Percentiles rank a stretch among this genome's conserved stretches.
Conservation (phyloP, 2,888 invertebrate genomes). For the Holacanthella duospinosa region DNA sequence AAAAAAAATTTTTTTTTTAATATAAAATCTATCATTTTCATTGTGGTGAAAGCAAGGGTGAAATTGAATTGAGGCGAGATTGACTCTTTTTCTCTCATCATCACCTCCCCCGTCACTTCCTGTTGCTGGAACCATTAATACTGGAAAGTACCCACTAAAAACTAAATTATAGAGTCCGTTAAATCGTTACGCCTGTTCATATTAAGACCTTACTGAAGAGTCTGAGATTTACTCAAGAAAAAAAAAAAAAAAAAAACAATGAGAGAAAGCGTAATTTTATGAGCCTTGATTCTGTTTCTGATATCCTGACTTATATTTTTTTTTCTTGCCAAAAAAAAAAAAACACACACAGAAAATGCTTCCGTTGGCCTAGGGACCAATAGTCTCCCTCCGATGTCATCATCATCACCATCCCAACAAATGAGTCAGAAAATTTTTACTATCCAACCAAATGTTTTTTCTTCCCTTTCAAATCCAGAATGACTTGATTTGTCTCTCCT, state of each 20-base stretch:
- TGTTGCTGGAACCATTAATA: constrained; percentile 2
- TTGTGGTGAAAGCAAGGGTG: too few species aligned
- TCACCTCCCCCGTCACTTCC: constrained; percentile 1
- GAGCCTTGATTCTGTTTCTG: constrained; percentile 6
- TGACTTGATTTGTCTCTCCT: neutral
- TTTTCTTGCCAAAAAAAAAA: neutral
- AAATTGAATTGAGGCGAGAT: neutral
- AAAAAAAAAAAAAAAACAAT: neutral
- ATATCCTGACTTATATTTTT: neutral
- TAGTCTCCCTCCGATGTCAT: neutral
- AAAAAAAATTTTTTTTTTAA: too few species aligned
- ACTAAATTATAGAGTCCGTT: constrained; percentile 6
- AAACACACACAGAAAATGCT: neutral
- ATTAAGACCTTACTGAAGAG: neutral
- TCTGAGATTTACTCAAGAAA: neutral
- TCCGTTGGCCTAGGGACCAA: neutral
- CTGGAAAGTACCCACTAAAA: neutral
- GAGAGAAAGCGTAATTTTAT: constrained; percentile 1
- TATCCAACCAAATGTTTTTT: constrained; percentile 28
- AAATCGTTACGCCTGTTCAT: constrained; percentile 4
- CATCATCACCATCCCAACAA: constrained; percentile 12
- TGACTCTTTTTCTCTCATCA: constrained; percentile 8
- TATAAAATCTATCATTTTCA: too few species aligned
- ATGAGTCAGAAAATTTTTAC: constrained; percentile 26
- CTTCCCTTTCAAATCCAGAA: constrained; percentile 8